These are phyloP conservation scores for Xenus cinereus DNA, from an alignment of 2,113 vertebrate genomes.

Conservation along the genomic window DNA sequence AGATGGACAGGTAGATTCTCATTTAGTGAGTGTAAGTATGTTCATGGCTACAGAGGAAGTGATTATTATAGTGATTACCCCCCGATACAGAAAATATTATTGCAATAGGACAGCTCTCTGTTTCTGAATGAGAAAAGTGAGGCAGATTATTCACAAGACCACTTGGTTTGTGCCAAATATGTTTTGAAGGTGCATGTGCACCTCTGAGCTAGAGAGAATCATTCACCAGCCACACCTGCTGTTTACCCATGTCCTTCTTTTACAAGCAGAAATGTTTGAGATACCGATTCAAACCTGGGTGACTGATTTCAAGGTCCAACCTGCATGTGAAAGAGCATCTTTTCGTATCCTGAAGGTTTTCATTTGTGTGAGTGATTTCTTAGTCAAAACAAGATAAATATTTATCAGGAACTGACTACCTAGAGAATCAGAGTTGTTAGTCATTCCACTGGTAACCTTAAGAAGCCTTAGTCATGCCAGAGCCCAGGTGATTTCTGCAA, in stretches of 20 bases:
- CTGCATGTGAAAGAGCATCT: neutral
- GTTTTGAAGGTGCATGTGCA: neutral
- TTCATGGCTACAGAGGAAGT: neutral
- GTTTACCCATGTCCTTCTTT: neutral
- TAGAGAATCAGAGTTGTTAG: neutral
- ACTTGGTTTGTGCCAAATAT: neutral
- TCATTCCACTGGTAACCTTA: neutral
- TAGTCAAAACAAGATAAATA: conserved; percentile 6
- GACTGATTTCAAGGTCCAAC: neutral
- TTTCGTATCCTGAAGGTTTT: neutral
- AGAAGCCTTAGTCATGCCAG: conserved; percentile 48
- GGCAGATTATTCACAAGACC: neutral
- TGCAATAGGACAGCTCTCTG: neutral
- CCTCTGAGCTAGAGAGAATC: neutral
- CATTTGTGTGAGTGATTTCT: neutral
- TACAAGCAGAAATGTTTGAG: neutral
- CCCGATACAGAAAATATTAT: neutral
- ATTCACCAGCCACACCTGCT: neutral
- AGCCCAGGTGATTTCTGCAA: neutral
- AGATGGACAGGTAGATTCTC: neutral
- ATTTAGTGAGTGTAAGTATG: neutral
- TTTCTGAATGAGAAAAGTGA: neutral
- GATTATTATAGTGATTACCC: neutral
- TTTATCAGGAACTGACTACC: conserved; percentile 20
- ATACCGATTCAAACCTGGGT: neutral